Percentiles rank a stretch among this genome's conserved stretches.
Conservation (phyloP, 2,113 vertebrate genomes). For the Passer montanus region DNA sequence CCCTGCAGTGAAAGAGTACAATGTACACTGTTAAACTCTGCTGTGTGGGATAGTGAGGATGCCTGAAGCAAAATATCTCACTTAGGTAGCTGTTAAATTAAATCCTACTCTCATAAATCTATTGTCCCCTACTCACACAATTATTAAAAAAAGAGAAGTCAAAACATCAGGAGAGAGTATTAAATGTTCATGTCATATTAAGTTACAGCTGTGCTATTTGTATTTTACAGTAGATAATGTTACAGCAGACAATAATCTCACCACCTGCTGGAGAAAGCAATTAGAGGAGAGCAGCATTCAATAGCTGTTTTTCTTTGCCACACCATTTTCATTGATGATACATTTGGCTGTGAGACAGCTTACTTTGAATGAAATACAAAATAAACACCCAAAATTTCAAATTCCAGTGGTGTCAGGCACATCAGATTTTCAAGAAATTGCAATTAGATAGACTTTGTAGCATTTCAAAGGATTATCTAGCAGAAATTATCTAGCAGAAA, state of each 20-base stretch:
- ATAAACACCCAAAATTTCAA: slow-evolving; percentile 23
- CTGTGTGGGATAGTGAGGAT: background rate
- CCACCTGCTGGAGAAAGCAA: slow-evolving; percentile 66
- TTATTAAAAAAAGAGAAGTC: background rate
- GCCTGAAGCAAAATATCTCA: slow-evolving; percentile 3
- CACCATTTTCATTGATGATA: slow-evolving; percentile 21
- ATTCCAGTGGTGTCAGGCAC: slow-evolving; percentile 5
- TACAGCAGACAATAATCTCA: slow-evolving; percentile 64
- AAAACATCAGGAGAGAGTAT: slow-evolving; percentile 27
- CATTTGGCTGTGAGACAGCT: background rate
- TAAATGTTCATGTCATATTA: slow-evolving; percentile 48
- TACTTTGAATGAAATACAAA: slow-evolving; percentile 8
- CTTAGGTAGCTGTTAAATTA: background rate
- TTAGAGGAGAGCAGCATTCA: slow-evolving; percentile 34
- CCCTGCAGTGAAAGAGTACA: background rate
- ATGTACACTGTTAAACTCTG: background rate
- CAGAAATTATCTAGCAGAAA: slow-evolving; percentile 47
- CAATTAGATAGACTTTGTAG: background rate
- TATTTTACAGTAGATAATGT: slow-evolving; percentile 42
- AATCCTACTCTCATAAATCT: background rate
- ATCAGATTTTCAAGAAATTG: slow-evolving; percentile 26
- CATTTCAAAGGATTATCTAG: slow-evolving; percentile 6
- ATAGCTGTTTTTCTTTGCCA: slow-evolving; percentile 26
- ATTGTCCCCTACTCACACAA: background rate
- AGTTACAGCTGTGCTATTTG: slow-evolving; percentile 58